Percentiles rank a stretch among this genome's conserved stretches.
These are phyloP conservation scores for Acanthornis magna DNA, from an alignment of 2,797 vertebrate genomes.

Conservation along the genomic window DNA sequence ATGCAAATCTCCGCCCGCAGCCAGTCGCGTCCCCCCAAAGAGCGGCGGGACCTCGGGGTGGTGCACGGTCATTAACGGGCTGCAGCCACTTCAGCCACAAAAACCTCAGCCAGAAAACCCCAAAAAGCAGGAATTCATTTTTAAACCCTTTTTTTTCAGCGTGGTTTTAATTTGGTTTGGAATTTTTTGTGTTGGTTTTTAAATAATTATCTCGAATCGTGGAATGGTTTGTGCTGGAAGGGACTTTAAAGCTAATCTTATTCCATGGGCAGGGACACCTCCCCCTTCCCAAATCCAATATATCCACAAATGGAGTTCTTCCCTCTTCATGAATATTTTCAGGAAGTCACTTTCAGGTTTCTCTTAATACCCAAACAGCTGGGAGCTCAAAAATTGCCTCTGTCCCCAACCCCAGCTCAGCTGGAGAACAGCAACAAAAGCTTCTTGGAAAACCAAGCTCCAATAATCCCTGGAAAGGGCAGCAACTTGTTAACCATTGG, in stretches of 20 bases:
- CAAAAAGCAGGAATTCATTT: no score
- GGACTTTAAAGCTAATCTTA: no score
- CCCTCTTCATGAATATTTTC: not conserved
- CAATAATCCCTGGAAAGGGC: not conserved
- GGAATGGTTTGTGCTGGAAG: not conserved
- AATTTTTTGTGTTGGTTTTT: not conserved
- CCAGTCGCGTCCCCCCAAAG: not conserved
- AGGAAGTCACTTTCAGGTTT: slow-evolving; percentile 36
- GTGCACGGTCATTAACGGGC: not conserved
- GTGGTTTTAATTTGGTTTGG: accelerated
- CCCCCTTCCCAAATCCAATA: not conserved
- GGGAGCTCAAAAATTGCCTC: slow-evolving; percentile 59
- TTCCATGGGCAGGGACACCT: not conserved
- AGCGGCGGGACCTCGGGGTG: not conserved
- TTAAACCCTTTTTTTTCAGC: no score
- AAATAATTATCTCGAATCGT: accelerated
- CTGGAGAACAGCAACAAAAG: slow-evolving; percentile 53
- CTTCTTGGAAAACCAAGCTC: slow-evolving; percentile 51
- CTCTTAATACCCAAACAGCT: slow-evolving; percentile 47
- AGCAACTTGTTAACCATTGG: no score
- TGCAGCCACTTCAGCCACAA: not conserved
- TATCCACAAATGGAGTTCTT: not conserved
- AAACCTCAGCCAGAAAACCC: no score
- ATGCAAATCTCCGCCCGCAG: not conserved
- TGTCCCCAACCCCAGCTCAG: slow-evolving; percentile 34